Conservation (phyloP, 2,888 invertebrate genomes). For the Anthrax anthrax region DNA sequence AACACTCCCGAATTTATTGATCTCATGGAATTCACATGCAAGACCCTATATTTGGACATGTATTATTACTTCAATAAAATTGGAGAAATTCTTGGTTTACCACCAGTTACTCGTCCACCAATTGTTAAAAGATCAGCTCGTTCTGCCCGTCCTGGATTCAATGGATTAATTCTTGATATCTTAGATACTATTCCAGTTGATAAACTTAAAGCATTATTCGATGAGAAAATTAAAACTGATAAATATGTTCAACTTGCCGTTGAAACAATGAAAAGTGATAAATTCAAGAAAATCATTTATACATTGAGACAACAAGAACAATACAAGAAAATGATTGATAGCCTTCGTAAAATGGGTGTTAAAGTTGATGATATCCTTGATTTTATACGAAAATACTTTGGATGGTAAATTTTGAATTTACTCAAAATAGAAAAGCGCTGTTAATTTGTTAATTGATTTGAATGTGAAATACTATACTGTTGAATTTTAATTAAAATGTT, state of each 20-base stretch:
- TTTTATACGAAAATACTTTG: conserved; percentile 3
- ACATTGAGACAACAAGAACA: conserved; percentile 1
- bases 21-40: conserved; percentile 6
- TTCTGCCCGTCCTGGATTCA: conserved; percentile 3
- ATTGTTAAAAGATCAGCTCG: not conserved
- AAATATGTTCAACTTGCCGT: conserved; percentile 6
- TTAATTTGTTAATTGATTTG: too few relatives aligned
- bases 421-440: too few relatives aligned
- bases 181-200: conserved; percentile 6
- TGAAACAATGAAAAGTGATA: conserved; percentile 6
- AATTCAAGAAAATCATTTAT: conserved; percentile 7
- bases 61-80: conserved; percentile 4
- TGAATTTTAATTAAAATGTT: too few relatives aligned
- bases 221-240: conserved; percentile 6
- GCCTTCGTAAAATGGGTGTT: conserved; percentile 5
- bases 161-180: conserved; percentile 7
- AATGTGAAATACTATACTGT: too few relatives aligned
- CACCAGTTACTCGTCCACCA: conserved; percentile 5
- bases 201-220: conserved; percentile 2
- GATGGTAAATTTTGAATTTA: conserved; percentile 1
- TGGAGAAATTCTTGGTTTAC: conserved; percentile 6
- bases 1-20: conserved; percentile 4
- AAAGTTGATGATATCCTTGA: conserved; percentile 6
- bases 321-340: not conserved
- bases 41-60: conserved; percentile 6